phyloP scores from a whole-genome alignment of 2,797 vertebrate genomes.

The Epinephelus coioides region DNA sequence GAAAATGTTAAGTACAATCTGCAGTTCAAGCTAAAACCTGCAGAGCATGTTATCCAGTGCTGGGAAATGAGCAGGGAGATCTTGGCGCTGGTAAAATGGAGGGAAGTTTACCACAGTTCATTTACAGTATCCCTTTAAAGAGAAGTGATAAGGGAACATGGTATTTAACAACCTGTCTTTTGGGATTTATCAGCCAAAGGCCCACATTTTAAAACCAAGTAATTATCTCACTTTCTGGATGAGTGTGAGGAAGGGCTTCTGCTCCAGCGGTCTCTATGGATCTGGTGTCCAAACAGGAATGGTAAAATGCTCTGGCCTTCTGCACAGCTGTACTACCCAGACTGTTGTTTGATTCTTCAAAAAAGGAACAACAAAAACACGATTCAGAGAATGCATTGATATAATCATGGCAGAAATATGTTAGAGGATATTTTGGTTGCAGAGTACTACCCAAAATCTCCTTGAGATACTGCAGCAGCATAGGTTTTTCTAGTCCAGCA shows the following conservation, averaged over 20 bases:
- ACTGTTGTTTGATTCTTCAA: constrained; percentile 62
- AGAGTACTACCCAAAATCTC: constrained; percentile 87
- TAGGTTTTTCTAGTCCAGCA: constrained; percentile 82
- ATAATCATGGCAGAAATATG: not conserved
- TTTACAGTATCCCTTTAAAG: not conserved
- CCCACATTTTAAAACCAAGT: not conserved
- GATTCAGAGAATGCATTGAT: not conserved
- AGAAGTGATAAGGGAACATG: not conserved
- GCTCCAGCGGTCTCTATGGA: constrained; percentile 85
- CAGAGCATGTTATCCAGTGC: no score
- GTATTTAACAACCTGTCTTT: not conserved
- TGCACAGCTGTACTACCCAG: constrained; percentile 78
- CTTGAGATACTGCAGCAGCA: constrained; percentile 87
- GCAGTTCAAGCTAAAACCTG: no score
- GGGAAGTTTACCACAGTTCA: no score
- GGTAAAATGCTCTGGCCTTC: constrained; percentile 90
- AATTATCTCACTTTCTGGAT: constrained; percentile 87
- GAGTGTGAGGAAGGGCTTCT: constrained; percentile 87
- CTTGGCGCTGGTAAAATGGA: no score
- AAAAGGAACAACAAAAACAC: constrained; percentile 18
- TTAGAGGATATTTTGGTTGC: not conserved
- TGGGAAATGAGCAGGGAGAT: no score
- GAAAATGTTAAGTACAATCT: no score
- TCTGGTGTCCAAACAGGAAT: constrained; percentile 89
- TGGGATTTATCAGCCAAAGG: constrained; percentile 2